Base-by-base conservation (phyloP, 1,140 invertebrate species). In the Caenorhabditis remanei region DNA sequence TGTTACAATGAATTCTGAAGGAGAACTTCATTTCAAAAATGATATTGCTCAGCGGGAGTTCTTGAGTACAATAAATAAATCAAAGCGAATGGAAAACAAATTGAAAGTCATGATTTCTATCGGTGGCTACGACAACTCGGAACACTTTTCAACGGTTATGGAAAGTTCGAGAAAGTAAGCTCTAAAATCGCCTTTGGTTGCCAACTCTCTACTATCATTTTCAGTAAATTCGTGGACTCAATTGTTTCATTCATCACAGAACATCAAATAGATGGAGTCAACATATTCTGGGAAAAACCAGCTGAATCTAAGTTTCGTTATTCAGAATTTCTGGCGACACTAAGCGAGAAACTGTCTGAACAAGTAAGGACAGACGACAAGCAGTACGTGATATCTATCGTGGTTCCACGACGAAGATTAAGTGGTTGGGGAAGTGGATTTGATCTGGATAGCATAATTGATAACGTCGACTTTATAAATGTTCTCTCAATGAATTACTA, bases 101-200 rank as follows among this genome's bases (percentile, higher is more conserved):
- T 16, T 53, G 19, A 79, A 79, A 79, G n/a, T 79, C 5, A 79
- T 79, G 71, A 43, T 79, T 79, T 79, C 71, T 9, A 50, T 79
- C 13, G 43, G 71, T 4, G 71, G 71, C 2, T 0, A 21, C n/a
- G 46, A 79, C 2, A 79, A 79, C n/a, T 79, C 71, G n/a, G 32
- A 79, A 11, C 19, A 79, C n/a, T 79, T 79, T n/a, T 50, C 71
- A 21, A 40, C 21, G 11, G n/a, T 63, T 13, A 24, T 63, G 61
- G 61, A 8, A 0, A 63, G 24, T 0, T 11, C 21, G 11, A 24
- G 61, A 40, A 63, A 24, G 61, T 32, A 63, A 14, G 21, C 24
- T 13, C 3, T 63, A 13, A 32, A 8, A 21, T 63, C 5, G 16
- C 21, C 5, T 1, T 11, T 21, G 11, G 24, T 40, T 32, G 13